Base-by-base conservation (phyloP, 2,888 invertebrate species). In the Drosophila leonis region DNA sequence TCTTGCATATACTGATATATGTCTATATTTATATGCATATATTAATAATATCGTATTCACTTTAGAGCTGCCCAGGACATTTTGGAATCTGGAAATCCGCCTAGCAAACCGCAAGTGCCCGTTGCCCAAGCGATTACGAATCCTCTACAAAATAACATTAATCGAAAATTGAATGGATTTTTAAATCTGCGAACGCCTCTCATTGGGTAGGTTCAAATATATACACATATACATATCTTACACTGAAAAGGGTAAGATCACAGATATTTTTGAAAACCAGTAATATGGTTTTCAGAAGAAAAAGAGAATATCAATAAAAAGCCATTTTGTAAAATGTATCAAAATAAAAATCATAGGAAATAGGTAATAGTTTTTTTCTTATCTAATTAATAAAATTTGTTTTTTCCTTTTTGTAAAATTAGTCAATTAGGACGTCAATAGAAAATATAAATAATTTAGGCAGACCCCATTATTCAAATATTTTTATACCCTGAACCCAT, bases 141-240 rank as follows among this genome's bases (percentile, higher is more conserved):
- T 57, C 91, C 91, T 37, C 78, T 92, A 37, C 92, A 92, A 82
- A 93, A 92, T 73, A 93, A 93, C 75, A 91, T 93, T 42, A 93
- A 93, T 81, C 81, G 92, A 35, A 93, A 93, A 81, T 74, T 93
- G 29, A 93, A 93, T 84, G 93, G 93, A 59, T 93, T 93, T 78
- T 85, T 93, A 39, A 93, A 91, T 75, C 84, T 93, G n/a, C 92
- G 92, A 80, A 92, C 92, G 49, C 93, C 93, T 62, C 78, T 93
- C 15, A 93, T 93, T 72, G 93, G 93, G 93, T 93, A 84, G 65
- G 91, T n/a, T 27, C n/a, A 29, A 24, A 24, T 10, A 9, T 24
- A 29, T 29, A 9, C 6, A 41, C 10, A 27, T 42, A 42, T n/a
- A n/a, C n/a, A n/a, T 33, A n/a, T 1, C 15, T 9, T 8, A 9